Evolutionary conservation across 1,140 invertebrate genomes (phyloP).

Genomic region (Galleria mellonella): DNA sequence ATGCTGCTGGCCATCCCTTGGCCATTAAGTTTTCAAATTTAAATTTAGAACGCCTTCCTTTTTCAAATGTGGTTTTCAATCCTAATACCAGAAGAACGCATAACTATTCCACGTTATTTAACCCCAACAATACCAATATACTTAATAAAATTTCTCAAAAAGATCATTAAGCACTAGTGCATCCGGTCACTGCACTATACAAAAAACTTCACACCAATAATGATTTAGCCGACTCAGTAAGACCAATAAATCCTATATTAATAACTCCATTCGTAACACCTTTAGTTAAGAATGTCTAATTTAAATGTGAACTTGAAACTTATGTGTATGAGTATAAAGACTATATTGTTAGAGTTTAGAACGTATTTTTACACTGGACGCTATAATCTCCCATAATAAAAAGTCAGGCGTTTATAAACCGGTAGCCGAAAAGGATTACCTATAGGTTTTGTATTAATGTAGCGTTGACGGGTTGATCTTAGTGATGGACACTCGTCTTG

Average conservation of each 20-base stretch:
- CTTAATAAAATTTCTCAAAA: too few species aligned
- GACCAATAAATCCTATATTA: conserved; percentile 53
- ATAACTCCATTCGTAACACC: conserved; percentile 38
- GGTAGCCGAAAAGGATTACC: conserved; percentile 64
- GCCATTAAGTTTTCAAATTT: too few species aligned
- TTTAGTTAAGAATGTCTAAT: not conserved
- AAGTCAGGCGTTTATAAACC: conserved; percentile 39
- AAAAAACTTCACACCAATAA: conserved; percentile 25
- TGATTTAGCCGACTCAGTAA: conserved; percentile 40
- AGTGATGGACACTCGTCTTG: conserved; percentile 18
- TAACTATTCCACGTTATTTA: too few species aligned
- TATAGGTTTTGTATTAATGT: conserved; percentile 43
- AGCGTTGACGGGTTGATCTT: conserved; percentile 29
- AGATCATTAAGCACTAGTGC: conserved; percentile 14
- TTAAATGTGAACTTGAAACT: not conserved
- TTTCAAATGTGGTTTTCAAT: too few species aligned
- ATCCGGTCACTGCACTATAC: conserved; percentile 26
- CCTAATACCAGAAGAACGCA: too few species aligned
- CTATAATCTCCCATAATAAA: conserved; percentile 44
- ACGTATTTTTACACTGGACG: not conserved
- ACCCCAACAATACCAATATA: too few species aligned
- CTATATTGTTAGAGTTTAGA: not conserved
- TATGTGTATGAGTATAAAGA: not conserved
- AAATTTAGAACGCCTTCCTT: too few species aligned
- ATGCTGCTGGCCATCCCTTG: too few species aligned